These are phyloP conservation scores for Gadopsis marmoratus DNA, from an alignment of 2,797 vertebrate genomes.

Conservation along the genomic window DNA sequence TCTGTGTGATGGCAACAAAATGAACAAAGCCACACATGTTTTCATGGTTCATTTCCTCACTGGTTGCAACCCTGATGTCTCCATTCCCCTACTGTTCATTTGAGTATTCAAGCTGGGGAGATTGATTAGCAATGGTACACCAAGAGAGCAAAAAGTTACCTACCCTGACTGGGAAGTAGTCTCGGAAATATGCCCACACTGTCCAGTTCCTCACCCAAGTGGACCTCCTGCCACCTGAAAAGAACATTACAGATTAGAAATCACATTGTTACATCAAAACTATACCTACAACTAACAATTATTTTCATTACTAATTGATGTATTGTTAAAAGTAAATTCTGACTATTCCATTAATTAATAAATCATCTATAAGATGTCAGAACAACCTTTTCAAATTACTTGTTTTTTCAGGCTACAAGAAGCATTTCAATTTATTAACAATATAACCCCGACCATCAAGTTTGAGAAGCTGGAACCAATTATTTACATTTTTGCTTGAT, in stretches of 20 bases:
- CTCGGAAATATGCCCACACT: constrained; percentile 95
- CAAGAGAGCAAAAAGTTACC: constrained; percentile 53
- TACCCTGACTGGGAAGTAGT: constrained; percentile 97
- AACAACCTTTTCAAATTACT: not conserved
- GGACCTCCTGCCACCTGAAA: constrained; percentile 93
- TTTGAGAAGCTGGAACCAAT: not conserved
- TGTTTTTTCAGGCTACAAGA: not conserved
- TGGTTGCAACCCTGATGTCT: no score
- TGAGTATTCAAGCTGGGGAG: not conserved
- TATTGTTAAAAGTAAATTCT: no score
- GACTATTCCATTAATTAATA: not conserved
- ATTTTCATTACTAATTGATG: not conserved
- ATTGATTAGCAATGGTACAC: not conserved
- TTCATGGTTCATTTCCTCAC: not conserved
- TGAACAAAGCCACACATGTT: not conserved
- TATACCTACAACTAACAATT: not conserved
- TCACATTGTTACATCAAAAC: not conserved
- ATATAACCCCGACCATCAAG: not conserved
- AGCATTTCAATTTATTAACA: not conserved
- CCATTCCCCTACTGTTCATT: not conserved
- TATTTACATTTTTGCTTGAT: not conserved
- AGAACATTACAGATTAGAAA: not conserved
- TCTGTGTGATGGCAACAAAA: not conserved
- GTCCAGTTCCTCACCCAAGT: constrained; percentile 96
- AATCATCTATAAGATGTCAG: not conserved